Evolutionary conservation across 2,113 vertebrate genomes (phyloP), one percentile per base, ranked within the genome.

Genomic region (Podarcis cretensis): DNA sequence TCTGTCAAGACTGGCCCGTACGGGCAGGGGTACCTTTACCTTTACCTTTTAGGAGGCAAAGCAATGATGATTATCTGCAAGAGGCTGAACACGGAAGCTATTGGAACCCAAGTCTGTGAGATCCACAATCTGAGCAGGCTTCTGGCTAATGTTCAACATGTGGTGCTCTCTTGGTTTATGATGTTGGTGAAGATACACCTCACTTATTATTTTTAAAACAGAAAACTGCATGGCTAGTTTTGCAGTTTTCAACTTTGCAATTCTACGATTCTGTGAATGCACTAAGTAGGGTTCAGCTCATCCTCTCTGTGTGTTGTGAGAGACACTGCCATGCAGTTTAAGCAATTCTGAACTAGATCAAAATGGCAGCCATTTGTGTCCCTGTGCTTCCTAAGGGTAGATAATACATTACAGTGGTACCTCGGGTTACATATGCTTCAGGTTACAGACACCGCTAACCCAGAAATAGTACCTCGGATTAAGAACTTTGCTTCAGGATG

Each of bases 41-140:
- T n/a, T n/a, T n/a, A n/a, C n/a, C n/a, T n/a, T n/a, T n/a, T 69
- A 77, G 57, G 74, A 74, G 63, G 43, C 57, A 84, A 84, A 89
- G 37, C 13, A 89, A 77, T 7, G 14, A 63, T 81, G 30, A 54
- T 82, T 77, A 88, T 83, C 59, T 77, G 25, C 20, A 32, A 78
- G 35, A 48, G 20, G 16, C 48, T 66, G 23, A 77, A 16, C 57
- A 65, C 32, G 74, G 25, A 54, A 77, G 73, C 37, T 32, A 77
- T 48, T 77, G 76, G 57, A 35, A 14, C 16, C 48, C 32, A 63
- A 63, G 20, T 23, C 16, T 27, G 48, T 54, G 48, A 54, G 48
- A 54, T 12, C 59, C 13, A 63, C 59, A 63, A 20, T 63, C 13
- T 63, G 35, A 87, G 35, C 14, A 18, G 74, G 3, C 37, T 32